Evolutionary conservation across 2,113 vertebrate species (phyloP).

Genomic region (Protomyctophum bolini): DNA sequence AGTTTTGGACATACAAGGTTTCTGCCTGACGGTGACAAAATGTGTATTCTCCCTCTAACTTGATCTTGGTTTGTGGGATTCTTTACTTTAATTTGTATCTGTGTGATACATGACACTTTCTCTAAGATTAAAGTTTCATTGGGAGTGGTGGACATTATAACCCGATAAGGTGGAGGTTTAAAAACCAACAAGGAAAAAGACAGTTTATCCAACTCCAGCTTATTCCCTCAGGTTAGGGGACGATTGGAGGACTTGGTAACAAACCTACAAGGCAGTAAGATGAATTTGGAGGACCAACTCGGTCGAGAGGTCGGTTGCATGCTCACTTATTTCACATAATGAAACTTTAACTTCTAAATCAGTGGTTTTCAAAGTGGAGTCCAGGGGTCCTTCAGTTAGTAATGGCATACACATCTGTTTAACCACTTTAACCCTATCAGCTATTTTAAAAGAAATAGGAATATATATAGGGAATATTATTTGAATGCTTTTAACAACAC

Average conservation of each 20-base stretch:
- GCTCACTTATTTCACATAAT: slow-evolving; percentile 3
- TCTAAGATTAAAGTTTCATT: slow-evolving; percentile 2
- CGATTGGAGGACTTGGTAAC: slow-evolving; percentile 85
- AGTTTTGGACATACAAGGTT: no score
- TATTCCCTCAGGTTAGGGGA: slow-evolving; percentile 76
- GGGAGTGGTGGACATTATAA: no score
- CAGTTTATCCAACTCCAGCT: not conserved
- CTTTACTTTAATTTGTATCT: slow-evolving; percentile 26
- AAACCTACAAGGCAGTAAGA: slow-evolving; percentile 82
- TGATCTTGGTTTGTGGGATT: slow-evolving; percentile 41
- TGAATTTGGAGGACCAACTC: slow-evolving; percentile 84
- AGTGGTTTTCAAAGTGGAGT: not conserved
- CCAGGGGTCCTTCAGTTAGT: no score
- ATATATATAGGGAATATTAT: no score
- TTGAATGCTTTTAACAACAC: no score
- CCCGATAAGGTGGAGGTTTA: not conserved
- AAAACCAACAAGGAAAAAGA: not conserved
- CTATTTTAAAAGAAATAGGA: no score
- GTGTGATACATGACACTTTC: slow-evolving; percentile 56
- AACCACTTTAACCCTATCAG: no score
- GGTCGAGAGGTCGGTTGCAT: slow-evolving; percentile 79
- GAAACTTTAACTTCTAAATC: slow-evolving; percentile 1
- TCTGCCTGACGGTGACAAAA: no score
- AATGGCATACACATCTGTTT: no score
- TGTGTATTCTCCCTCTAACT: slow-evolving; percentile 13